Base-by-base conservation (phyloP, 2,113 vertebrate genomes). In the Python bivittatus region DNA sequence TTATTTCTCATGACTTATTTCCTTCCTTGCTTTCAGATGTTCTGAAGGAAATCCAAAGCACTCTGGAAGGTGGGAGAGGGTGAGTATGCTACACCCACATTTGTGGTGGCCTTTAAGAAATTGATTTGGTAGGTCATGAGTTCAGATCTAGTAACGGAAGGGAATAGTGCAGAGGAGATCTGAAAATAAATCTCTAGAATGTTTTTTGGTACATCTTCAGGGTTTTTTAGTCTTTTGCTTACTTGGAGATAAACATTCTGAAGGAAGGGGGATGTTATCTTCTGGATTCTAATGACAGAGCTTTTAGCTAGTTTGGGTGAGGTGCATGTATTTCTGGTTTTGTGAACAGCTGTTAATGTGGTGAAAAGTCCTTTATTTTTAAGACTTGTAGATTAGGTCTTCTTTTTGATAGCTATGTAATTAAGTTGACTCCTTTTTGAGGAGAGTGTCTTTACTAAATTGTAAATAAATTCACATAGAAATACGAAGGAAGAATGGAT, bases 11-110 rank as follows among this genome's bases (percentile, higher is more conserved):
- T 88, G 92, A 95, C 85, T 95, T 52, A 10, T 20, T 58, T 48
- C 92, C 93, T 90, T 72, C 20, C 44, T 27, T 96, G 79, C 93
- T 93, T 95, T 96, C 97, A 99, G 99, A 97, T 94, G 99, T 99
- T 89, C 98, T 99, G 92, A 98, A 99, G 96, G 99, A 99, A 97
- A 99, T 99, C 96, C 99, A 99, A 97, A 99, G 98, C 96, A 99
- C 99, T 6, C 97, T 99, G 95, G 99, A 99, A 97, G 98, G 97
- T 58, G 98, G 98, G 83, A 98, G 98, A 92, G 97, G 94, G 99
- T 99, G 96, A 99, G 99, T 98, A 85, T 61, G 38, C 15, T 8
- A 42, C 29, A 20, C 22, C 17, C 79, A 44, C 25, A 57, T 92
- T 91, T 58, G 58, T 3, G 38, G 56, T 92, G 17, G 20, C 90